A percentile compares a stretch with the other conserved stretches of the same genome.
phyloP scores from a whole-genome alignment of 1,140 invertebrate species.

The Sycophaga agraensis region DNA sequence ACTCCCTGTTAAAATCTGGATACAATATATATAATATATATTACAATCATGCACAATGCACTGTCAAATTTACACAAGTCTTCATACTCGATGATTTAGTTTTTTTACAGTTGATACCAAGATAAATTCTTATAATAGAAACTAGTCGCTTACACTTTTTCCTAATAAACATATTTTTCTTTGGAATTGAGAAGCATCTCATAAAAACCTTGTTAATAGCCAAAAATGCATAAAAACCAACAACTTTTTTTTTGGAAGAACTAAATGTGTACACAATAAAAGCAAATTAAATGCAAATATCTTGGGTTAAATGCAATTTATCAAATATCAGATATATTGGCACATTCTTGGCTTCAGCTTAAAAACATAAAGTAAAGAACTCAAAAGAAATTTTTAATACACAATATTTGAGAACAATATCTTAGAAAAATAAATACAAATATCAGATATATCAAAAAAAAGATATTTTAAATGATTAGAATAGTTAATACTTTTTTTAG shows the following conservation, averaged over 20 bases:
- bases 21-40: slow-evolving; percentile 8
- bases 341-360: slow-evolving; percentile 19
- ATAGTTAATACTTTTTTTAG: slow-evolving; percentile 20
- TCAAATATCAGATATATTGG: slow-evolving; percentile 21
- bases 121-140: too few relatives aligned
- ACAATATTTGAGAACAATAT: background rate
- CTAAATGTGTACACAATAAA: background rate
- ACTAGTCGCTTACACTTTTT: too few relatives aligned
- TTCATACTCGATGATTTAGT: slow-evolving; percentile 2
- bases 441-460: slow-evolving; percentile 9
- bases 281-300: slow-evolving; percentile 21
- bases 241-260: slow-evolving; percentile 9
- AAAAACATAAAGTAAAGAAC: background rate
- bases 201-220: slow-evolving; percentile 12
- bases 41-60: slow-evolving; percentile 20
- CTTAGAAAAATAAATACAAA: background rate
- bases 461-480: slow-evolving; percentile 21
- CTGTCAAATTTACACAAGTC: slow-evolving; percentile 8
- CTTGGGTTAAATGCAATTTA: slow-evolving; percentile 21
- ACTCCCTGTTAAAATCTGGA: background rate
- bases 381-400: background rate
- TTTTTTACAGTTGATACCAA: slow-evolving; percentile 18
- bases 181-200: slow-evolving; percentile 1
- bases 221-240: slow-evolving; percentile 4
- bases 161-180: slow-evolving; percentile 2